A percentile compares a stretch with the other conserved stretches of the same genome.
These are phyloP conservation scores for Phoenoteleia sp. DNA, from an alignment of 2,888 invertebrate genomes.

Conservation along the genomic window DNA sequence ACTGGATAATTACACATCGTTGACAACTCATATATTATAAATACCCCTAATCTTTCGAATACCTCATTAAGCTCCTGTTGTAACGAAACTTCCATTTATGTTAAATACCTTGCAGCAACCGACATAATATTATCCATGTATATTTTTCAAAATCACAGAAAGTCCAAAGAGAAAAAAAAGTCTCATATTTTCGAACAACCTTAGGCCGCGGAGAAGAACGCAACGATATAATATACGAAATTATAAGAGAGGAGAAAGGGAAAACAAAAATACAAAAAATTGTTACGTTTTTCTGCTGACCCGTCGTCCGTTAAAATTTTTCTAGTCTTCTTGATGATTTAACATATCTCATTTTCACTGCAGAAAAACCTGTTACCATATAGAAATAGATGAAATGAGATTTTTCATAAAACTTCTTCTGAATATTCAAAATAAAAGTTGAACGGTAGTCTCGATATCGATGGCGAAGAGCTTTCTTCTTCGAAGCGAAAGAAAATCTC, in stretches of 20 bases:
- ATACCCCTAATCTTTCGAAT: slow-evolving; percentile 52
- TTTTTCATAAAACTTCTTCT: slow-evolving; percentile 32
- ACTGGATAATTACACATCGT: slow-evolving; percentile 65
- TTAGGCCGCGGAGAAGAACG: slow-evolving; percentile 57
- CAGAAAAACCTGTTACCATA: slow-evolving; percentile 39
- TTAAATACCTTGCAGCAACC: slow-evolving; percentile 31
- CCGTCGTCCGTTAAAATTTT: slow-evolving; percentile 36
- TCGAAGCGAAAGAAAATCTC: slow-evolving; percentile 35
- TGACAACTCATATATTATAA: slow-evolving; percentile 62
- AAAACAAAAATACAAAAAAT: not conserved
- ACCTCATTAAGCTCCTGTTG: slow-evolving; percentile 47
- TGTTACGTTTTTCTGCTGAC: slow-evolving; percentile 59
- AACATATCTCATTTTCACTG: slow-evolving; percentile 63
- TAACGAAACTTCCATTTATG: slow-evolving; percentile 35
- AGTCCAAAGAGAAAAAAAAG: slow-evolving; percentile 63
- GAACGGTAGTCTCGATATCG: slow-evolving; percentile 1
- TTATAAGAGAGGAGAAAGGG: not conserved
- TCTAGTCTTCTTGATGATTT: slow-evolving; percentile 62
- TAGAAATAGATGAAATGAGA: slow-evolving; percentile 53
- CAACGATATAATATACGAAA: slow-evolving; percentile 40
- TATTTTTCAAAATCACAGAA: slow-evolving; percentile 66
- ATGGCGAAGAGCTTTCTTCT: slow-evolving; percentile 3
- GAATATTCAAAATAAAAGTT: slow-evolving; percentile 11
- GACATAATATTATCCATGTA: slow-evolving; percentile 52
- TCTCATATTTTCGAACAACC: slow-evolving; percentile 68